These are phyloP conservation scores for Daphoenositta chrysoptera DNA, from an alignment of 2,113 vertebrate species.

Conservation along the genomic window DNA sequence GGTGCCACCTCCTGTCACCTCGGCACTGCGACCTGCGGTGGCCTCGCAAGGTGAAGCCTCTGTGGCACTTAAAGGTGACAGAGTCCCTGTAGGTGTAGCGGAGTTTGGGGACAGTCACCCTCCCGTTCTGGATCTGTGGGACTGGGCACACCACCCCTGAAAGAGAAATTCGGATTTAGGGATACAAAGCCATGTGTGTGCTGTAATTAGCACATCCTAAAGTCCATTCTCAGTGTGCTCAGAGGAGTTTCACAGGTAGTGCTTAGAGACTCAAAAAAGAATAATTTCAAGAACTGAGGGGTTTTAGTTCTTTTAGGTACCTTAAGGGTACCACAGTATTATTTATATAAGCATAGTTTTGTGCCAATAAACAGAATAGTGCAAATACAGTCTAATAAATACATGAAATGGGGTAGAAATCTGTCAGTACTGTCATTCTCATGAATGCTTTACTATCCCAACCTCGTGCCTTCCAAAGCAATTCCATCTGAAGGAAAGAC, in stretches of 20 bases:
- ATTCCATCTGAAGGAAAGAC: neutral
- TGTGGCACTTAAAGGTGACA: conserved; percentile 13
- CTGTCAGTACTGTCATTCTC: accelerated
- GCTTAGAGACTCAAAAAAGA: neutral
- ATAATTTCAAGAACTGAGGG: neutral
- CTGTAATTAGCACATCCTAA: accelerated
- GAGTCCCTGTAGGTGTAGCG: conserved; percentile 42
- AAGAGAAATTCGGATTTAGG: neutral
- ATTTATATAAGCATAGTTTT: neutral
- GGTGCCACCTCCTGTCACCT: conserved; percentile 46
- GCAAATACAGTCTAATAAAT: neutral
- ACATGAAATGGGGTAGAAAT: neutral
- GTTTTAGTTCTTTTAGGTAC: neutral
- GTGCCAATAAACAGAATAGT: neutral
- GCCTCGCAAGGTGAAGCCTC: conserved; percentile 64
- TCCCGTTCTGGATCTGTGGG: neutral
- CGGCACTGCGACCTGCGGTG: conserved; percentile 42
- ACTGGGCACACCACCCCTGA: conserved; percentile 17
- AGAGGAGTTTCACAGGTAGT: neutral
- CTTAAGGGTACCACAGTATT: neutral
- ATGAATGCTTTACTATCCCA: neutral
- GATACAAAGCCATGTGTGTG: accelerated
- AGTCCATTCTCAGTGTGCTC: neutral
- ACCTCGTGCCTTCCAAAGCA: neutral
- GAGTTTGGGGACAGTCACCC: neutral